Evolutionary conservation across 2,113 vertebrate species (phyloP).

Genomic region (Isurus oxyrinchus): DNA sequence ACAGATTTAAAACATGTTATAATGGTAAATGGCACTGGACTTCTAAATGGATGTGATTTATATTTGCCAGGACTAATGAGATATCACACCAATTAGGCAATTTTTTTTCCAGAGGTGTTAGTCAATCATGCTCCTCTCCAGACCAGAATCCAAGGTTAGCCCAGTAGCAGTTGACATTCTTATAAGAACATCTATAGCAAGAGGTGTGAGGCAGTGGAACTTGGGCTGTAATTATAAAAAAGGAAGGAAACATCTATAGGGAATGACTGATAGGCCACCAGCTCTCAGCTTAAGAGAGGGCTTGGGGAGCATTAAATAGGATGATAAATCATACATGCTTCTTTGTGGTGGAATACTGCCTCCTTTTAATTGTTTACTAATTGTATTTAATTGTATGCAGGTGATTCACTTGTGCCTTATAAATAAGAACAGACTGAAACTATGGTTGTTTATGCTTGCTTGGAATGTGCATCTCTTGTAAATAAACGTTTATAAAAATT

Average conservation of each 20-base stretch:
- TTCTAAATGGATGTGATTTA: background rate
- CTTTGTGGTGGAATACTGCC: background rate
- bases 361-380: background rate
- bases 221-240: background rate
- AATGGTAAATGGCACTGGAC: background rate
- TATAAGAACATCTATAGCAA: background rate
- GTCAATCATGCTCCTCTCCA: background rate
- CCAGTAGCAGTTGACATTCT: background rate
- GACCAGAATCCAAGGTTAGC: background rate
- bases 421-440: background rate
- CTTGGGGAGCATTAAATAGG: background rate
- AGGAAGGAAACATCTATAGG: background rate
- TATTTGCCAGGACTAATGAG: background rate
- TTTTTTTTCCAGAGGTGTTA: background rate
- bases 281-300: background rate
- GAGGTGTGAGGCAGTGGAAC: background rate
- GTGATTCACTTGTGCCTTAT: background rate
- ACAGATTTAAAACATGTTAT: background rate
- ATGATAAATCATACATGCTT: background rate
- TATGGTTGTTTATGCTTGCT: background rate
- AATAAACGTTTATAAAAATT: background rate
- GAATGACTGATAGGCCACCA: no score
- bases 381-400: background rate
- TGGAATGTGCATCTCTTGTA: background rate
- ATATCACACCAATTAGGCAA: background rate